A percentile compares a stretch with the other conserved stretches of the same genome.
Evolutionary conservation across 2,113 vertebrate genomes (phyloP).

Genomic region (Osmerus mordax): DNA sequence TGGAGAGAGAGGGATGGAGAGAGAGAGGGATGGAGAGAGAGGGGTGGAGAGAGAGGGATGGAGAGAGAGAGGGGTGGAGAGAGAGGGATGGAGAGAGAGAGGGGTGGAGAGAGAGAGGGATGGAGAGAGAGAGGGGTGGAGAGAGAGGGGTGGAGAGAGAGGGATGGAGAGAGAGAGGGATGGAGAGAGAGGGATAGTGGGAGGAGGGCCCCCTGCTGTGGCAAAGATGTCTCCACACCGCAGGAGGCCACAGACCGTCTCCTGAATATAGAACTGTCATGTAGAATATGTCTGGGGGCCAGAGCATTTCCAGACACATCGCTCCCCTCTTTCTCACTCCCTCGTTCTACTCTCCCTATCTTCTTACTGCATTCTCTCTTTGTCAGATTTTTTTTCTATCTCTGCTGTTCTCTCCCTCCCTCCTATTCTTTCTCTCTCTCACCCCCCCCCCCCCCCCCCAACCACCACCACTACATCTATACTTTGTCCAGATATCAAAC

Average conservation of each 20-base stretch:
- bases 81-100: no score
- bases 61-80: no score
- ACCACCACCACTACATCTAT: neutral
- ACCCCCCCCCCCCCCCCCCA: neutral
- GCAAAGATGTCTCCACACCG: neutral
- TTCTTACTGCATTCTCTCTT: neutral
- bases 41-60: no score
- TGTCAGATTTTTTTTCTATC: neutral
- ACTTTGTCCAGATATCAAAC: no score
- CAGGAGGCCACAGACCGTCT: neutral
- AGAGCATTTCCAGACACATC: neutral
- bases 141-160: neutral
- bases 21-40: no score
- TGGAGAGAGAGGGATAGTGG: neutral
- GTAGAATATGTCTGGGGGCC: conserved; percentile 3
- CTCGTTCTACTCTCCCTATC: neutral
- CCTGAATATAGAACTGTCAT: conserved; percentile 1
- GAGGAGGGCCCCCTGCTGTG: neutral
- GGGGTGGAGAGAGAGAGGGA: no score
- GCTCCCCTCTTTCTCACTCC: neutral
- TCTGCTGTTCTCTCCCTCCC: no score
- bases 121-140: no score
- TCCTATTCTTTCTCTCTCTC: neutral
- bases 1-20: no score
- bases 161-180: no score